Percentiles rank a stretch among this genome's conserved stretches.
Conservation (phyloP, 1,140 invertebrate species). For the Bicyclus anynana region DNA sequence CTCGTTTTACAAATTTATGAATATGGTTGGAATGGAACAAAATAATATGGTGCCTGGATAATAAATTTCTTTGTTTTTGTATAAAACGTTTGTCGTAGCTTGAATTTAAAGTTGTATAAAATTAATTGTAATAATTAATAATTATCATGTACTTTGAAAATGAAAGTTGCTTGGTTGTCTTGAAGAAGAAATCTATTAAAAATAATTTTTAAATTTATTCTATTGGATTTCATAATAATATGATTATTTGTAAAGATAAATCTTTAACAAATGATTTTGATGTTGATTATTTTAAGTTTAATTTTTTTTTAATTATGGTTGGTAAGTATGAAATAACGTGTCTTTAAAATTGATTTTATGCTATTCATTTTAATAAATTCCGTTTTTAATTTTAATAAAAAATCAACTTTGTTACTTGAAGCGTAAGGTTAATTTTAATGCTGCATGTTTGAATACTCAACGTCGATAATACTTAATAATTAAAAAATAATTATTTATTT, state of each 20-base stretch:
- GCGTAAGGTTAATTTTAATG: no score
- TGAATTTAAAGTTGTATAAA: not conserved
- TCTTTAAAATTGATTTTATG: no score
- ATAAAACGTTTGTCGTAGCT: not conserved
- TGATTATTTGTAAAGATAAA: not conserved
- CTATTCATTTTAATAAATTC: no score
- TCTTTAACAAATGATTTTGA: no score
- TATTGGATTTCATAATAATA: not conserved
- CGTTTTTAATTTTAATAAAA: no score
- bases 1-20: constrained; percentile 3
- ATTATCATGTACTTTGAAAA: not conserved
- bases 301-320: no score
- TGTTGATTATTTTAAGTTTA: no score
- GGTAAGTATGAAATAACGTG: no score
- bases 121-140: not conserved
- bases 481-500: no score
- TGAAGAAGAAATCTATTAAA: not conserved
- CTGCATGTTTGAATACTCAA: no score
- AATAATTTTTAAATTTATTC: not conserved
- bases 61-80: not conserved
- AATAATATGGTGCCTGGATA: constrained; percentile 22
- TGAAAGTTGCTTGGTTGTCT: not conserved
- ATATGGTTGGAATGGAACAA: constrained; percentile 24
- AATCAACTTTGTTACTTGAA: no score
- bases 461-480: no score